Base-by-base conservation (phyloP, 2,113 vertebrate species). In the Thalassoma bifasciatum region DNA sequence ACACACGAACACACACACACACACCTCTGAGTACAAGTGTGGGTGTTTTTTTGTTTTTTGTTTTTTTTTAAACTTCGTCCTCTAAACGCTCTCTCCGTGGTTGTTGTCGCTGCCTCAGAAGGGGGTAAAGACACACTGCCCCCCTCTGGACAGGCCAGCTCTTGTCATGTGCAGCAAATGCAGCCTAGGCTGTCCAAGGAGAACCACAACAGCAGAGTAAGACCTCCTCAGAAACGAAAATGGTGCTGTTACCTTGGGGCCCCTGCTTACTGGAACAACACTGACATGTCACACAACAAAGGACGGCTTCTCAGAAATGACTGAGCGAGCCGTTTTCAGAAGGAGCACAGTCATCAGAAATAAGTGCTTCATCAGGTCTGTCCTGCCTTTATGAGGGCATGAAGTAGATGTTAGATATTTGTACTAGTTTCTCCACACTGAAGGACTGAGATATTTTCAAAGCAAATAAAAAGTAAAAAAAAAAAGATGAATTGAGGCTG, bases 161-260 rank as follows among this genome's bases (percentile, higher is more conserved):
- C 63, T 59, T 81, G 90, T 94, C 93, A 94, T 74, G 92, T 93
- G 87, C 94, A 94, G 93, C 94, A 94, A 89, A 94, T 94, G 87
- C 93, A 94, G 89, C 91, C 91, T 89, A 94, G 81, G 83, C 93
- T 93, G 92, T 91, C 81, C 89, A 47, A 83, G 83, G 81, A 90
- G 85, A 88, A 91, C 86, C 89, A 93, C 77, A 93, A 84, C 70
- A 90, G 58, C 62, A 88, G 70, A 81, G 72, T 75, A 51, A 89
- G 71, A 78, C 21, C 72, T 51, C 44, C 62, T 82, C 71, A 85
- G 53, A 79, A 30, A 49, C 14, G 6, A 19, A 8, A 63, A 66
- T 21, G 65, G 50, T 34, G 21, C 17, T 37, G 44, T 13, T 8
- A 49, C 46, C 59, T 82, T 68, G 54, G 66, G 38, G 44, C 44